Evolutionary conservation across 2,113 vertebrate genomes (phyloP).

Genomic region (Anarrhichthys ocellatus): DNA sequence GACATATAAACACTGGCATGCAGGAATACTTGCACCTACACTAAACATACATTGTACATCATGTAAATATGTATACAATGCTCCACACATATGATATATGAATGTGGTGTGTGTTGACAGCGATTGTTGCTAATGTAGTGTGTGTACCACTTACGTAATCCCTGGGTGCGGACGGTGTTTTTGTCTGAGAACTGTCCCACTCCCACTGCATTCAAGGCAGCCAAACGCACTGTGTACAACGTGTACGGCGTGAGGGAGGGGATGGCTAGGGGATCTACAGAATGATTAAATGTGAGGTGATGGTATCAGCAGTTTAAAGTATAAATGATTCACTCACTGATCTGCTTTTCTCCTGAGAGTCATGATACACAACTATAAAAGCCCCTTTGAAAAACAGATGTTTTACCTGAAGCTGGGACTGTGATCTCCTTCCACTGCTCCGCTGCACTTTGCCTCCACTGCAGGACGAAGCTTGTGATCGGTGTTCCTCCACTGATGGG

Average conservation of each 20-base stretch:
- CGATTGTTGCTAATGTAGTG: neutral
- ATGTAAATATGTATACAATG: neutral
- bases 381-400: neutral
- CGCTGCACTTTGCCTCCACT: conserved; percentile 63
- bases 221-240: conserved; percentile 74
- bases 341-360: neutral
- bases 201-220: conserved; percentile 76
- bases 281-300: neutral
- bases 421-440: conserved; percentile 61
- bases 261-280: conserved; percentile 63
- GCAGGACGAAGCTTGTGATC: conserved; percentile 71
- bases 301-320: neutral
- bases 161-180: conserved; percentile 60
- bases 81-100: neutral
- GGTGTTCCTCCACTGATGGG: conserved; percentile 70
- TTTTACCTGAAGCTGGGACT: conserved; percentile 63
- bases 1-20: neutral
- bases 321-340: neutral
- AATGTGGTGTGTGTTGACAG: neutral
- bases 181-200: conserved; percentile 72
- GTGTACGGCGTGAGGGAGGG: conserved; percentile 74
- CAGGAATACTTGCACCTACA: neutral
- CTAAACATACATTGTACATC: neutral
- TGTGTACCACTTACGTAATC: conserved; percentile 73
- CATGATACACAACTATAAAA: neutral